Base-by-base conservation (phyloP, 2,113 vertebrate species). In the Strix uralensis region DNA sequence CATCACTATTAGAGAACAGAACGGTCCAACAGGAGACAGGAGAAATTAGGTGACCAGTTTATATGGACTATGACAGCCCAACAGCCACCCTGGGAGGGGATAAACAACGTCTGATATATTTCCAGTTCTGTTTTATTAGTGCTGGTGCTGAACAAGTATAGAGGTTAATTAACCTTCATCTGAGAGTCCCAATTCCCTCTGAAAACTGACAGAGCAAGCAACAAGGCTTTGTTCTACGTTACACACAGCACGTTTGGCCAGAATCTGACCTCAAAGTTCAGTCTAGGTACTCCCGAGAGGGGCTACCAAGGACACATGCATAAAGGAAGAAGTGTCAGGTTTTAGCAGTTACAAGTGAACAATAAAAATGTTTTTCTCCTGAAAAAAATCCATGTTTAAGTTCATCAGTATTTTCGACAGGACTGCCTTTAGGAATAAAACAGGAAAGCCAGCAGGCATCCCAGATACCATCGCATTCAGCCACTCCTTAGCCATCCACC, bases 401-500 rank as follows among this genome's bases (percentile, higher is more conserved):
- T 47, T 79, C 57, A 36, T 1, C 1, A 27, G 46, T 19, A 22
- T 40, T 82, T 59, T 42, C 65, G 65, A 61, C 49, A 86, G n/a
- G n/a, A 32, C 9, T 88, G 67, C 51, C 46, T 82, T 75, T 36
- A 73, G 59, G 58, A 63, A 80, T 49, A 17, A 81, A 81, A 61
- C 23, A 54, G 47, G 57, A 91, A 93, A 79, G n/a, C 38, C 81
- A 92, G 69, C 63, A 84, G 66, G 57, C 47, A 84, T 47, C 54
- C 57, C 73, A 67, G 73, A 81, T 47, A 87, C 9, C 57, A 51
- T 71, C 32, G 3, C 38, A 22, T 15, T 34, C 78, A 87, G 78
- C 32, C 91, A 44, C 84, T 92, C 84, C 94, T 85, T 81, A 29
- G 49, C 74, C 81, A 87, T 34, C 61, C 66, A 69, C 84, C 52